Evolutionary conservation across 2,113 vertebrate species (phyloP).

Genomic region (Trachemys scripta): DNA sequence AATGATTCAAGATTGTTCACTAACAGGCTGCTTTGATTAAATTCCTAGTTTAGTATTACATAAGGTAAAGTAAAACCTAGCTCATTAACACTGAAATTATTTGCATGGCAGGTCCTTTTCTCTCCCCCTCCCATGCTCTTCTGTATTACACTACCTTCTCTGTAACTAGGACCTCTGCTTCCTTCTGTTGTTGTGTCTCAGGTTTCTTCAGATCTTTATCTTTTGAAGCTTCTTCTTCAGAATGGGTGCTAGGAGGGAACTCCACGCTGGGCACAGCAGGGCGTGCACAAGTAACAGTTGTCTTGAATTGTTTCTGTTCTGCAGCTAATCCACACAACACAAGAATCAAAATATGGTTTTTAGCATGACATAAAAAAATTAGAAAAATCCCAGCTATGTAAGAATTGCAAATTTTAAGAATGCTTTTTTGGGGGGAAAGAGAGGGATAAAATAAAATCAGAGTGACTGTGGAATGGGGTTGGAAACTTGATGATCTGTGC

Average conservation of each 20-base stretch:
- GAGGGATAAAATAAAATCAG: not conserved
- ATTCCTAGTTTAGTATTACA: not conserved
- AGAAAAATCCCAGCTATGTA: not conserved
- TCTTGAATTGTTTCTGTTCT: slow-evolving; percentile 76
- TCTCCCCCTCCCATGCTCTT: not conserved
- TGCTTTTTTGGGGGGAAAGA: not conserved
- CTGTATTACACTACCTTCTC: slow-evolving; percentile 73
- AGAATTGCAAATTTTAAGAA: not conserved
- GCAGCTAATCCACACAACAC: slow-evolving; percentile 8
- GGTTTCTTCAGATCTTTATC: slow-evolving; percentile 65
- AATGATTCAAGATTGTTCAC: not conserved
- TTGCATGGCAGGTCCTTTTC: not conserved
- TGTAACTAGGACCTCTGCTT: slow-evolving; percentile 46
- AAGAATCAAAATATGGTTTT: not conserved
- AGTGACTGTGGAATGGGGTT: not conserved
- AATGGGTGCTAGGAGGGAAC: slow-evolving; percentile 54
- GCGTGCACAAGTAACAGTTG: slow-evolving; percentile 74
- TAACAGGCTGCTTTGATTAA: not conserved
- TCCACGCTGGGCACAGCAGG: slow-evolving; percentile 71
- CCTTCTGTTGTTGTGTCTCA: slow-evolving; percentile 62
- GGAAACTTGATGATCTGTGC: not conserved
- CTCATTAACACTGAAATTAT: not conserved
- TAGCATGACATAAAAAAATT: not conserved
- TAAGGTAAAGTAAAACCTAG: not conserved
- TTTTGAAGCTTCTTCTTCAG: slow-evolving; percentile 38